Base-by-base conservation (phyloP, 2,888 invertebrate genomes). In the Sacculina carcini region DNA sequence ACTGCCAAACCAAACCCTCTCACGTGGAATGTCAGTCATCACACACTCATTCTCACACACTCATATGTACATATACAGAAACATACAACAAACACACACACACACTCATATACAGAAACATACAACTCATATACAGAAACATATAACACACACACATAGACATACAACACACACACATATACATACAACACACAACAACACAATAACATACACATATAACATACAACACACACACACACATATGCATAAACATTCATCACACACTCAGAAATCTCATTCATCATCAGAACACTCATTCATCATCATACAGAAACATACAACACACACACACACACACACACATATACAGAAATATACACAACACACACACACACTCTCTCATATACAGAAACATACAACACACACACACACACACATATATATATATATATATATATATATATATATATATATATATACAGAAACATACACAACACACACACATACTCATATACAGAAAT, bases 401-500 rank as follows among this genome's bases (percentile, higher is more conserved):
- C 29, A 48, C 16, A 16, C 12, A 16, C 16, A 9, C 42, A 12
- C 21, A 40, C 42, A 19, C 12, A 16, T 9, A 40, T 2, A 36
- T 36, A 36, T 36, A 36, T 36, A 36, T 36, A 36, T 36, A 36
- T 36, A 36, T 36, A 36, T 44, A 44, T 44, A 44, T 44, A 44
- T 44, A 44, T 44, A 44, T 44, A 44, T 44, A 44, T 44, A 44
- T 36, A 36, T 36, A 36, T 36, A 36, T 36, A 36, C 21, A 36
- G 16, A 36, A 16, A 36, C 21, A 36, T 36, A 36, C 21, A 36
- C 21, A 36, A 36, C 21, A 36, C 21, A 44, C 23, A 21, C 14
- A 44, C 14, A 44, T 53, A 49, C 44, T 50, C 16, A 29, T 51
- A 59, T 56, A 4, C 59, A 75, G 75, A 72, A 52, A 76, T 75